Evolutionary conservation across 2,113 vertebrate species (phyloP), one percentile per base, ranked within the genome.

Genomic region (Catharus bicknelli): DNA sequence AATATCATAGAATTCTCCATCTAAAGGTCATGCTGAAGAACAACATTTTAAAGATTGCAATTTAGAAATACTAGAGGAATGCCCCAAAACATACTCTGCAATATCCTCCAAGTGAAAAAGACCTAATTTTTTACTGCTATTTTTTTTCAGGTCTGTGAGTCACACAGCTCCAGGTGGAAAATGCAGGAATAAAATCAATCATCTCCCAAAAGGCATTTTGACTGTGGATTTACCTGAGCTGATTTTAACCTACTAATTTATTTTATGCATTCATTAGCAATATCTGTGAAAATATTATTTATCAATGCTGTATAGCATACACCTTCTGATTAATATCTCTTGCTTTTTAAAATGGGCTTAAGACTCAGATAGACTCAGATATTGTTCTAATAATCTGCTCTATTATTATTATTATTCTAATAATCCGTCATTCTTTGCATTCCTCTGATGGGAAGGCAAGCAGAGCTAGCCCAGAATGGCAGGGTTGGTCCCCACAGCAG

Each of bases 241-340:
- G 42, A 69, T 64, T 47, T 76, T 58, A 83, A 77, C 30, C 59
- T 78, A 74, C 3, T 18, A 70, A 29, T 88, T 93, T 34, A 80
- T 77, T 76, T 4, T 3, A 22, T 43, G 76, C 57, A 40, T 34
- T 69, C 16, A 57, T 53, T 77, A 58, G 1, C 17, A n/a, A 3
- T 25, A 40, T 23, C 36, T 55, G 19, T 53, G 58, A 75, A 67
- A 69, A 54, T 9, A 40, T 66, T 25, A 48, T 66, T 90, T 42
- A 15, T 7, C 0, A 0, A 29, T 58, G 8, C 2, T 27, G 26
- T n/a, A 57, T 18, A 67, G 10, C 11, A 26, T 5, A 62, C 15
- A 40, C 7, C 6, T 79, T 84, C 43, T 73, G 25, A 62, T 40
- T 38, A 88, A 36, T 21, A 70, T 7, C 4, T 83, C 7, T 57